phyloP scores from a whole-genome alignment of 2,113 vertebrate genomes.

The Tyto alba region DNA sequence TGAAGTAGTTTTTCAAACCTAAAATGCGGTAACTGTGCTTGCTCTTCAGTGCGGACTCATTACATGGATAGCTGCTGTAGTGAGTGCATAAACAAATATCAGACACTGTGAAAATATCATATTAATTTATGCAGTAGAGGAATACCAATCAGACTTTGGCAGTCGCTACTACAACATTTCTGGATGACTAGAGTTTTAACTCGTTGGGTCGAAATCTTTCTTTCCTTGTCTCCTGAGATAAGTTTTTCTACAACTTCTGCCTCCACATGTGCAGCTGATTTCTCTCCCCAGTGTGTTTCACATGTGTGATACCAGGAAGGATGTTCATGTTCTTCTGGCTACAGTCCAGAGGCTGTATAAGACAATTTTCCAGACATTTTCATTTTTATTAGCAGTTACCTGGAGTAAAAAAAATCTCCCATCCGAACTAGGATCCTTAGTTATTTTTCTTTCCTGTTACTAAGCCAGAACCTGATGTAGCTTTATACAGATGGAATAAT shows the following conservation, averaged over 20 bases:
- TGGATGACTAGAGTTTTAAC: not conserved
- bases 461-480: not conserved
- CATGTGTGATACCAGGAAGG: not conserved
- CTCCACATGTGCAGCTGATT: not conserved
- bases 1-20: not conserved
- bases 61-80: not conserved
- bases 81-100: not conserved
- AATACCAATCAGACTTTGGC: not conserved
- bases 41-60: not conserved
- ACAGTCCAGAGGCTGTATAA: not conserved
- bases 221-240: not conserved
- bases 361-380: not conserved
- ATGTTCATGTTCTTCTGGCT: not conserved
- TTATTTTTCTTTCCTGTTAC: not conserved
- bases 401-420: not conserved
- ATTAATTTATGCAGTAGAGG: not conserved
- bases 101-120: not conserved
- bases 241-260: not conserved
- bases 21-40: not conserved
- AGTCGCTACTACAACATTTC: not conserved
- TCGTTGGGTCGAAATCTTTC: not conserved
- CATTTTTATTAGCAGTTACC: not conserved
- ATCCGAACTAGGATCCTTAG: not conserved
- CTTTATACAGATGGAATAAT: not conserved
- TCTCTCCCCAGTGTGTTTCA: not conserved